Base-by-base conservation (phyloP, 2,113 vertebrate genomes). In the Calyptomena viridis region DNA sequence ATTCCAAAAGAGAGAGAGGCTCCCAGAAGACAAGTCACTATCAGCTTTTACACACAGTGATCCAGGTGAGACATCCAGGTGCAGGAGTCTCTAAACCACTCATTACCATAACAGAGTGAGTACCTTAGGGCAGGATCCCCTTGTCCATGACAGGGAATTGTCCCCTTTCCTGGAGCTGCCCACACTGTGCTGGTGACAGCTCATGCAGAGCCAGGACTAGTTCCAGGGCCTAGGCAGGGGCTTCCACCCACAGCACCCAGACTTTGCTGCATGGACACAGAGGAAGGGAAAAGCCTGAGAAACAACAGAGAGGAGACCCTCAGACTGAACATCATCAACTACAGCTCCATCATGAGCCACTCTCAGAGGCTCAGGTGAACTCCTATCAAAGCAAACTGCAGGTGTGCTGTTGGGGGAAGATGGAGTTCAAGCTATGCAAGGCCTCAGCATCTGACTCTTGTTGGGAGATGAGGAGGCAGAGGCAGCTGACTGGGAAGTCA, bases 391-490 rank as follows among this genome's bases (percentile, higher is more conserved):
- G 39, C 3, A 33, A 89, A 40, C 13, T 14, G 3, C 23, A 47
- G 21, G 67, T 67, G 39, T 47, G 50, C 50, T 1, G 0, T 1
- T 63, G 47, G 16, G 75, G 76, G 21, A 92, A 69, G 75, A 66
- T 7, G 30, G 42, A 82, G 69, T 21, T 94, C 64, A 79, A 81
- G 79, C 62, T 55, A 14, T 49, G 15, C 0, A 3, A 75, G 52
- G 56, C 14, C 55, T 80, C 5, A 3, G 87, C 69, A 79, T 76
- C 53, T 2, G 3, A 1, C 60, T 53, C 59, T 78, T 0, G 0
- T 17, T 81, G 66, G 80, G 73, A 92, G 86, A 82, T 12, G 68
- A 66, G 60, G 37, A 77, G 73, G 76, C 87, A 89, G 60, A 93
- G 20, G 67, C 77, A 87, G 78, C 81, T 81, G 89, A 58, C 64